These are phyloP conservation scores for Cephus runcator DNA, from an alignment of 2,888 invertebrate genomes.

Conservation along the genomic window DNA sequence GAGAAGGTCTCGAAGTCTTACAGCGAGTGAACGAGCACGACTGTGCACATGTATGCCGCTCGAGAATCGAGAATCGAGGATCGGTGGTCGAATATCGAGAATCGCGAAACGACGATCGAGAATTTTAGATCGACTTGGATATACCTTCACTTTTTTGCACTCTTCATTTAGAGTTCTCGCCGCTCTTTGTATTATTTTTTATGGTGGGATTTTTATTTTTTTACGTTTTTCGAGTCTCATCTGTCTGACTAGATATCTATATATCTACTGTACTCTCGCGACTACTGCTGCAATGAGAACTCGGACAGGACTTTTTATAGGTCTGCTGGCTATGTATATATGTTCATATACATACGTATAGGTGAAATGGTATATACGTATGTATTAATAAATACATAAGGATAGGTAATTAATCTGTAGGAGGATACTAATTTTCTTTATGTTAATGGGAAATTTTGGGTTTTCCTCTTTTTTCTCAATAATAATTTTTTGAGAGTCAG, in stretches of 20 bases:
- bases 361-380: neutral
- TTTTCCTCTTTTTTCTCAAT: neutral
- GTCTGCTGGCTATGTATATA: neutral
- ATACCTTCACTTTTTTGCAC: neutral
- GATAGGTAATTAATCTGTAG: neutral
- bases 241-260: neutral
- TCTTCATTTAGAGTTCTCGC: neutral
- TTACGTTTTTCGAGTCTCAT: neutral
- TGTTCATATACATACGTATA: neutral
- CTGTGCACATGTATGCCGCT: slow-evolving; percentile 45
- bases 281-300: neutral
- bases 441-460: neutral
- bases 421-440: neutral
- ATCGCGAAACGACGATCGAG: neutral
- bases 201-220: neutral
- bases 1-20: slow-evolving; percentile 63
- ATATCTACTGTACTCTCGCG: neutral
- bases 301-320: neutral
- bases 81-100: neutral
- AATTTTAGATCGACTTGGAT: neutral
- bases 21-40: slow-evolving; percentile 45
- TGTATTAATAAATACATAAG: neutral
- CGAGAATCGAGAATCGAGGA: slow-evolving; percentile 12
- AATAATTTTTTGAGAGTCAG: neutral
- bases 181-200: neutral